Evolutionary conservation across 2,888 invertebrate genomes (phyloP).

Genomic region (Blera fallax): DNA sequence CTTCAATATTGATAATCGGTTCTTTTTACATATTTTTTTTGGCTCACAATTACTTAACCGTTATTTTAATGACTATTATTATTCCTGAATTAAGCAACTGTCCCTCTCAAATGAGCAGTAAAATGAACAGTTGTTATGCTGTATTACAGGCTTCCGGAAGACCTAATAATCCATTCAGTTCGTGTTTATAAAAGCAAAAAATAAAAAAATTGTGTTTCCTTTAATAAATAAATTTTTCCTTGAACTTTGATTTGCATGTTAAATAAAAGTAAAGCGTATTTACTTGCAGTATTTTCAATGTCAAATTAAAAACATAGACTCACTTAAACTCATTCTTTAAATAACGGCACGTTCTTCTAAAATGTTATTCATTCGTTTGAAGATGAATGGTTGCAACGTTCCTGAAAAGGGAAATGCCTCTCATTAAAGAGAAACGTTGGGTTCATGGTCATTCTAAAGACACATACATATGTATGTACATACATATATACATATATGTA

Average conservation of each 20-base stretch:
- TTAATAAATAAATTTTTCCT: background rate
- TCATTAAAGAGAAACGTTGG: background rate
- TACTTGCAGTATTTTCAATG: background rate
- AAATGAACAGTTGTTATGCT: no score
- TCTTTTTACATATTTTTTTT: no score
- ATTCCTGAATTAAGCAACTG: no score
- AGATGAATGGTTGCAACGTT: background rate
- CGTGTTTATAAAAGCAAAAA: no score
- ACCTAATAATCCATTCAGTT: no score
- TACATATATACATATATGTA: background rate
- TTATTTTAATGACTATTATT: no score
- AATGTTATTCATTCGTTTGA: background rate
- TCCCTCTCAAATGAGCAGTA: no score
- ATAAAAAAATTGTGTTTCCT: no score
- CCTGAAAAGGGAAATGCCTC: slow-evolving; percentile 2
- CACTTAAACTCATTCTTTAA: background rate
- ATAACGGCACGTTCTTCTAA: background rate
- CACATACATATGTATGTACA: background rate
- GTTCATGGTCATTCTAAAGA: background rate
- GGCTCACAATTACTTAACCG: no score
- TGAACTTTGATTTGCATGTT: background rate
- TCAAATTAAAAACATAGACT: slow-evolving; percentile 2
- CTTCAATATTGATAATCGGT: no score
- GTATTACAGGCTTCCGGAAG: no score
- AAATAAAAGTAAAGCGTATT: slow-evolving; percentile 4